Conservation (phyloP, 37 sponge, comb jelly and placozoan genomes). For the Cladorhizidae sp. region DNA sequence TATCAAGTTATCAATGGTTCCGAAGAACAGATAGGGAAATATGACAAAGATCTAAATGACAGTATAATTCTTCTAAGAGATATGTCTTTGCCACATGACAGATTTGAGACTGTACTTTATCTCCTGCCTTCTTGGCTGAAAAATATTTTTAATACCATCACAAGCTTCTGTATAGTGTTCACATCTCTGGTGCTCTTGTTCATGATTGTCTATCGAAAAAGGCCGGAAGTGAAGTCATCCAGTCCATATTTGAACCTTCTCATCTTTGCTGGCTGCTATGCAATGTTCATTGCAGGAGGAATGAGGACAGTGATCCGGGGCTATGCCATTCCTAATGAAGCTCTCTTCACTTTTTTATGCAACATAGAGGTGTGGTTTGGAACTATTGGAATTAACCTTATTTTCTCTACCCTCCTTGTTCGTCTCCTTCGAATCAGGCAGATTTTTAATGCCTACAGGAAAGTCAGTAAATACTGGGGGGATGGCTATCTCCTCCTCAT, state of each 20-base stretch:
- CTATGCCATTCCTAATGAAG: not conserved
- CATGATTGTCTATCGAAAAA: conserved; percentile 9
- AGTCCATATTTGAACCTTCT: conserved; percentile 35
- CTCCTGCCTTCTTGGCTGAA: conserved; percentile 6
- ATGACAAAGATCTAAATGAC: not conserved
- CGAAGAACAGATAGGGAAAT: not conserved
- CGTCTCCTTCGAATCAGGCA: not conserved
- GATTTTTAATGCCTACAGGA: not conserved
- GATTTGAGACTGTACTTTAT: conserved; percentile 8
- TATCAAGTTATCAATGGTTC: conserved; percentile 10
- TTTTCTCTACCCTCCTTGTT: conserved; percentile 12
- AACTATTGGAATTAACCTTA: not conserved
- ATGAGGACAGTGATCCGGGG: not conserved
- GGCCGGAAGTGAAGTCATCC: conserved; percentile 43
- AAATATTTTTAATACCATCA: not conserved
- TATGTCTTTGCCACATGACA: conserved; percentile 14
- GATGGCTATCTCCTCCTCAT: not conserved
- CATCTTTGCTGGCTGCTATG: conserved; percentile 34
- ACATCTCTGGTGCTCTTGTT: conserved; percentile 9
- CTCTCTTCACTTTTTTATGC: not conserved
- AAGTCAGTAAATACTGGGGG: not conserved
- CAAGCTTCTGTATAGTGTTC: not conserved
- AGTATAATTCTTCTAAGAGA: not conserved
- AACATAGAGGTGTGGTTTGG: conserved; percentile 7
- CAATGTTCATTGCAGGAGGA: not conserved